A percentile compares a stretch with the other conserved stretches of the same genome.
phyloP scores from a whole-genome alignment of 1,140 invertebrate genomes.

The Sinonovacula constricta region DNA sequence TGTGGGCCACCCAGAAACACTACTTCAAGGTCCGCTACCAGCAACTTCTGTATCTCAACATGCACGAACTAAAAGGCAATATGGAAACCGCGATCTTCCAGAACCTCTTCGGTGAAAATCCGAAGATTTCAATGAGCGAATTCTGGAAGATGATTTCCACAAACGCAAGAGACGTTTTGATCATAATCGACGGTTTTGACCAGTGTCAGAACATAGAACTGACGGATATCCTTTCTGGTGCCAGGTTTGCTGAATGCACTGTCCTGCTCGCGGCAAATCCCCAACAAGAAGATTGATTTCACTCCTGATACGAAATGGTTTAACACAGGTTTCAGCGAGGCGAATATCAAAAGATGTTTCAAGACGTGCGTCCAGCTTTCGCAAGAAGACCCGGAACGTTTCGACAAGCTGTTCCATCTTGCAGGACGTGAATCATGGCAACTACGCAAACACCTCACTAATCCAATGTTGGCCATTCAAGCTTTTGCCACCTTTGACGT shows the following conservation, averaged over 20 bases:
- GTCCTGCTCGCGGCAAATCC: constrained; percentile 60
- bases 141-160: constrained; percentile 64
- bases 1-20: constrained; percentile 61
- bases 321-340: constrained; percentile 59
- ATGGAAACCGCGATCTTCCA: constrained; percentile 54
- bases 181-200: constrained; percentile 68
- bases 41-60: constrained; percentile 61
- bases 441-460: constrained; percentile 49
- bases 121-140: constrained; percentile 57
- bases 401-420: constrained; percentile 56
- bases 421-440: constrained; percentile 52
- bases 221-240: constrained; percentile 53
- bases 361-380: constrained; percentile 58
- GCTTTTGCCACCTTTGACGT: constrained; percentile 50
- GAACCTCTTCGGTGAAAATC: constrained; percentile 54
- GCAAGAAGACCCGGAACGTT: constrained; percentile 59
- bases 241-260: constrained; percentile 50
- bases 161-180: constrained; percentile 55
- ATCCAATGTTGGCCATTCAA: constrained; percentile 54
- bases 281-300: constrained; percentile 32
- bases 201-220: constrained; percentile 52
- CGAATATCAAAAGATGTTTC: constrained; percentile 58
- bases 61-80: constrained; percentile 49
- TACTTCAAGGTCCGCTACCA: constrained; percentile 62
- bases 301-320: constrained; percentile 62